These are phyloP conservation scores for Calvadosia cruxmelitensis DNA, from an alignment of 30 jellyfish, hydroid and myxozoan species.

Conservation along the genomic window DNA sequence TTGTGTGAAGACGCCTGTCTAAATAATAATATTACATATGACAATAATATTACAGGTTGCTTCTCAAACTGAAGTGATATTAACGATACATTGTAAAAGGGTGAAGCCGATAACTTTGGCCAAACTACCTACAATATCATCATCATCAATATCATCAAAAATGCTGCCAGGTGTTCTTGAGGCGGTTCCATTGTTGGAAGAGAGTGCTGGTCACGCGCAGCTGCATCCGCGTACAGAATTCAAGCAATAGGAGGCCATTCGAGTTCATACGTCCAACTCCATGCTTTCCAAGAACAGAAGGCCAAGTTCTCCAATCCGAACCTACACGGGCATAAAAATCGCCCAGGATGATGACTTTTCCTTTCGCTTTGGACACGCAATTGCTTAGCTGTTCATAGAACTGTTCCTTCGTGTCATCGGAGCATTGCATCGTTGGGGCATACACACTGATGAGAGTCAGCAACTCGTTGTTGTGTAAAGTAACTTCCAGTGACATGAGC, in stretches of 20 bases:
- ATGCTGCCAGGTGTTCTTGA: constrained; percentile 35
- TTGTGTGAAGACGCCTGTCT: no score
- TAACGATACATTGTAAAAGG: no score
- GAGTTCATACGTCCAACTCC: constrained; percentile 36
- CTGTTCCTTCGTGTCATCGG: constrained; percentile 8
- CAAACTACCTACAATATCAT: no score
- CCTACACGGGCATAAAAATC: constrained; percentile 6
- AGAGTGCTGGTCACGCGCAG: constrained; percentile 33
- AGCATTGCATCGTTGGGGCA: constrained; percentile 29
- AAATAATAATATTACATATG: no score
- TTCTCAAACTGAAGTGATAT: no score
- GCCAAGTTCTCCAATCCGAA: constrained; percentile 26
- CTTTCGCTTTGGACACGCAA: constrained; percentile 11
- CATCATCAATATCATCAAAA: no score
- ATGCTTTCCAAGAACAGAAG: constrained; percentile 39
- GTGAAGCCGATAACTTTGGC: no score
- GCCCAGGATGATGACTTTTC: constrained; percentile 14
- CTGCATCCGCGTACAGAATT: constrained; percentile 30
- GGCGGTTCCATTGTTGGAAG: constrained; percentile 25
- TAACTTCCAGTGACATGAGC: constrained; percentile 12
- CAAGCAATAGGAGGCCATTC: constrained; percentile 33
- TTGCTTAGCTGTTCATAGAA: constrained; percentile 22
- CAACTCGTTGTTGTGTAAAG: constrained; percentile 1
- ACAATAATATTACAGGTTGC: no score
- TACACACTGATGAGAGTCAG: constrained; percentile 26